Evolutionary conservation across 2,888 invertebrate genomes (phyloP).

Genomic region (Drosophila barbarae): DNA sequence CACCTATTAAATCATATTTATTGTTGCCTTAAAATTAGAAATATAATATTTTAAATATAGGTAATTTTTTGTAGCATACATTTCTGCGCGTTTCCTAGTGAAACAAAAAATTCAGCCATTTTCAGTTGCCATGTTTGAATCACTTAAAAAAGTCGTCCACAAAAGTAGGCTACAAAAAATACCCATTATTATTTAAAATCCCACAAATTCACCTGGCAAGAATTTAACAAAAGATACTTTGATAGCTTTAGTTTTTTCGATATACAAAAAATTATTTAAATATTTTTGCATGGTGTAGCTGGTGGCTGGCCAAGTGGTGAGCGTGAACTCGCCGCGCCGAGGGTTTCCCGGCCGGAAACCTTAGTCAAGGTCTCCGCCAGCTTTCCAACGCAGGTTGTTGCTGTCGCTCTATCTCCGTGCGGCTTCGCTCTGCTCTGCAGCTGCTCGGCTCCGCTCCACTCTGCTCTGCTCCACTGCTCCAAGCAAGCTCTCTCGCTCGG

Average conservation of each 20-base stretch:
- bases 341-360: slow-evolving; percentile 44
- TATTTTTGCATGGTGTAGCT: background rate
- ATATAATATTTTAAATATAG: too few relatives aligned
- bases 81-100: too few relatives aligned
- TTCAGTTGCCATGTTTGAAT: too few relatives aligned
- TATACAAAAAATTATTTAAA: too few relatives aligned
- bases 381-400: slow-evolving; percentile 45
- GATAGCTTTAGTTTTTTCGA: background rate
- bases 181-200: too few relatives aligned
- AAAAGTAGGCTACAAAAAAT: too few relatives aligned
- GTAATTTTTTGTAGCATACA: too few relatives aligned
- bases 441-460: background rate
- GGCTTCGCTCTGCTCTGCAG: background rate
- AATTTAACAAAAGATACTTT: background rate
- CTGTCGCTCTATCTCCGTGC: slow-evolving; percentile 17
- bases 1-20: too few relatives aligned
- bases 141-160: too few relatives aligned
- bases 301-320: slow-evolving; percentile 3
- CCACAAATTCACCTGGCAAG: background rate
- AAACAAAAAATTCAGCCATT: too few relatives aligned
- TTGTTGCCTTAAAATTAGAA: too few relatives aligned
- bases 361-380: slow-evolving; percentile 43
- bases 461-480: background rate
- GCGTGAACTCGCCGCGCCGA: slow-evolving; percentile 14
- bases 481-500: slow-evolving; percentile 22